phyloP scores from a whole-genome alignment of 2,113 vertebrate species.

The Paratilapia polleni region DNA sequence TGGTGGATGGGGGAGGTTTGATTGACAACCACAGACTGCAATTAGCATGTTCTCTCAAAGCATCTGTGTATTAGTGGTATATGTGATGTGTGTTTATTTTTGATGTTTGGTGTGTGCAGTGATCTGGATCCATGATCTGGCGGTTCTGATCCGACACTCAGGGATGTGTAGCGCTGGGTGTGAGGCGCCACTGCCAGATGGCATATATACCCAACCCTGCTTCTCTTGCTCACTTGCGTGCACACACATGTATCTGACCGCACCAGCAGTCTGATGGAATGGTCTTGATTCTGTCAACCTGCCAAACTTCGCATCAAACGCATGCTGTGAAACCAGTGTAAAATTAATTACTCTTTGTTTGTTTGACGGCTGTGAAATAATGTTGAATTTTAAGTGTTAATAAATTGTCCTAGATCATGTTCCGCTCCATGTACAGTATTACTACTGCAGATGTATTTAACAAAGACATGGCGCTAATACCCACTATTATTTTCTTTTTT shows the following conservation, averaged over 20 bases:
- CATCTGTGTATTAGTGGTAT: slow-evolving; percentile 59
- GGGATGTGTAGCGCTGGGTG: slow-evolving; percentile 87
- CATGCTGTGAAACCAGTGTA: slow-evolving; percentile 60
- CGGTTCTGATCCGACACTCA: slow-evolving; percentile 90
- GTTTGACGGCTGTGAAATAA: slow-evolving; percentile 23
- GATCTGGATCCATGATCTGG: slow-evolving; percentile 92
- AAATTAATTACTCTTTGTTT: slow-evolving; percentile 64
- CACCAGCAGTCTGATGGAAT: slow-evolving; percentile 62
- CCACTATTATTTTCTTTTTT: not conserved
- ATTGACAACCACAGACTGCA: slow-evolving; percentile 94
- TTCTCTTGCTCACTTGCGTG: slow-evolving; percentile 15
- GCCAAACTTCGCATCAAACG: slow-evolving; percentile 49
- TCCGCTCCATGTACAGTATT: not conserved
- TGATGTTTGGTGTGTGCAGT: slow-evolving; percentile 78
- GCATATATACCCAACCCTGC: slow-evolving; percentile 77
- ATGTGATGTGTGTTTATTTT: slow-evolving; percentile 54
- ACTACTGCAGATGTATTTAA: not conserved
- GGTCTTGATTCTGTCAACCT: slow-evolving; percentile 65
- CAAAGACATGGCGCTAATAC: not conserved
- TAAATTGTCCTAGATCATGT: not conserved
- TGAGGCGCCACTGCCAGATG: slow-evolving; percentile 91
- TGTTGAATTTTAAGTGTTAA: not conserved
- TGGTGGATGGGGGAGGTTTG: slow-evolving; percentile 77
- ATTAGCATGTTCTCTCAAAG: slow-evolving; percentile 89
- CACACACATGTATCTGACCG: slow-evolving; percentile 30